A percentile compares a stretch with the other conserved stretches of the same genome.
phyloP scores from a whole-genome alignment of 2,113 vertebrate genomes.

The Boulengeromyrus knoepffleri region DNA sequence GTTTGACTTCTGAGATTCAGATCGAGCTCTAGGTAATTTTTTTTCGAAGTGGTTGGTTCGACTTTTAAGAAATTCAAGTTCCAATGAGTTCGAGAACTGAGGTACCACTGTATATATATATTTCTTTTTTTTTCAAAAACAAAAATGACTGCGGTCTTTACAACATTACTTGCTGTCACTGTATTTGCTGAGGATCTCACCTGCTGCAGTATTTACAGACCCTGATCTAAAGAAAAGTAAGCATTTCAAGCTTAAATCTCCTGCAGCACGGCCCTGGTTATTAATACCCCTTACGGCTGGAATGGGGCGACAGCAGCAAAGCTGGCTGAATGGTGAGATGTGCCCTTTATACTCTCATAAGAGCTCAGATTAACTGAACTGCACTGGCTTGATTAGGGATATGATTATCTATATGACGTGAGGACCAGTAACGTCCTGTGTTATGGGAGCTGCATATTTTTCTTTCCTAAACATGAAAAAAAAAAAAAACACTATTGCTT shows the following conservation, averaged over 20 bases:
- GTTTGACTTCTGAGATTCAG: too few relatives aligned
- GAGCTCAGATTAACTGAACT: neutral
- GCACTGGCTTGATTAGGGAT: neutral
- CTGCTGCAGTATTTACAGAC: neutral
- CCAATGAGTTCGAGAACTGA: too few relatives aligned
- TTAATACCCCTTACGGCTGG: neutral
- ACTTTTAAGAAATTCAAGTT: too few relatives aligned
- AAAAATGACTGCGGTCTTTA: neutral
- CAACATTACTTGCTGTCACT: neutral
- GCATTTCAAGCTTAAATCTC: neutral
- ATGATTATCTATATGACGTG: neutral
- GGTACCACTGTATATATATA: too few relatives aligned
- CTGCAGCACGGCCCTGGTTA: neutral
- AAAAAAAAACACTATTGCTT: neutral
- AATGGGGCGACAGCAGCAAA: neutral
- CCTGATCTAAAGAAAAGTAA: neutral
- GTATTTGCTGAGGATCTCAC: neutral
- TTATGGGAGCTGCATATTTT: constrained; percentile 26
- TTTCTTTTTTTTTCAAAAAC: neutral
- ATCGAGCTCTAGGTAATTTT: too few relatives aligned
- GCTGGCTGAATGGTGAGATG: neutral
- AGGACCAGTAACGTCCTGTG: constrained; percentile 40
- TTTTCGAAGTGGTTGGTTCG: too few relatives aligned
- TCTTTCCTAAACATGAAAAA: neutral
- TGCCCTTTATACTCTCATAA: neutral